These are phyloP conservation scores for Argentina silus DNA, from an alignment of 2,797 vertebrate genomes.

Conservation along the genomic window DNA sequence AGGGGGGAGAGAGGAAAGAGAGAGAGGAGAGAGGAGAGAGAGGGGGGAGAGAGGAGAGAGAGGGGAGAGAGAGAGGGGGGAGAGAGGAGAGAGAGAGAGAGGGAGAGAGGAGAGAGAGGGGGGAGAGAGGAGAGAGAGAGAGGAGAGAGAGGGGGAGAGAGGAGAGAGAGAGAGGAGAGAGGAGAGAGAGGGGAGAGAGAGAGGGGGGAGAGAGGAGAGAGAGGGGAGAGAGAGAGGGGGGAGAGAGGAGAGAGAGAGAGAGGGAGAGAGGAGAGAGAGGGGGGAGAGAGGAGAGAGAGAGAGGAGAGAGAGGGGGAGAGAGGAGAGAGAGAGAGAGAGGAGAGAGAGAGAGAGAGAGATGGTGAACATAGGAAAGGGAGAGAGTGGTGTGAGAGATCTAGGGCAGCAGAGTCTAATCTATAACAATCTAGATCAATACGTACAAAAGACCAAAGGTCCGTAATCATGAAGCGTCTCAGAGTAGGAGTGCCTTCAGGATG, in stretches of 20 bases:
- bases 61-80: conserved; percentile 14
- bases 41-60: not conserved
- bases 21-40: not conserved
- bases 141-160: not conserved
- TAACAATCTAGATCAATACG: too few relatives aligned
- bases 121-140: not conserved
- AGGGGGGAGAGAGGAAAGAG: not conserved
- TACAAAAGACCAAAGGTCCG: too few relatives aligned
- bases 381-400: not conserved
- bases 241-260: not conserved
- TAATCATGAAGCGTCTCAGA: too few relatives aligned
- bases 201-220: conserved; percentile 29
- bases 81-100: not conserved
- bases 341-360: not conserved
- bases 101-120: too few relatives aligned
- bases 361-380: not conserved
- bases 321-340: too few relatives aligned
- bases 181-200: not conserved
- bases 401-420: too few relatives aligned
- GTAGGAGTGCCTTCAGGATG: too few relatives aligned
- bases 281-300: not conserved
- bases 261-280: not conserved
- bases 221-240: conserved; percentile 33
- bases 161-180: not conserved
- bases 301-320: not conserved